phyloP scores from a whole-genome alignment of 2,797 vertebrate species.

The Cryptoprocta ferox region DNA sequence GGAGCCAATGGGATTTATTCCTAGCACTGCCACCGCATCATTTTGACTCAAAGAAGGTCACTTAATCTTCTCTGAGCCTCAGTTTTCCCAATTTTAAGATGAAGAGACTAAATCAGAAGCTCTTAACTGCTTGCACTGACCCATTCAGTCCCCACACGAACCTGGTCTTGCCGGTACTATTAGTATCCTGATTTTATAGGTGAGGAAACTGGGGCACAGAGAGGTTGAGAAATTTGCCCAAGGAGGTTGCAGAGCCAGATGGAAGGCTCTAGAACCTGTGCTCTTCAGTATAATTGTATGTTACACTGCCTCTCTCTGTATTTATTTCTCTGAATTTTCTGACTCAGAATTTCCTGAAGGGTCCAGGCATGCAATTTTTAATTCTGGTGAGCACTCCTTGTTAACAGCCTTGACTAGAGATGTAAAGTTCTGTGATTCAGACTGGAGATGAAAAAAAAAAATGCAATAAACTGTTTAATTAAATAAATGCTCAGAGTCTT shows the following conservation, averaged over 20 bases:
- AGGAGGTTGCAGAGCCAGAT: not conserved
- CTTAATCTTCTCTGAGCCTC: not conserved
- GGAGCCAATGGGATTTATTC: not conserved
- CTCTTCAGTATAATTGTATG: not conserved
- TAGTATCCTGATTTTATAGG: not conserved
- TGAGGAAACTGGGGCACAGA: not conserved
- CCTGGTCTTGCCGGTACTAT: not conserved
- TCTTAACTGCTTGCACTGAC: not conserved
- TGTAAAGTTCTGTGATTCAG: not conserved
- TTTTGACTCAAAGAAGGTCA: not conserved
- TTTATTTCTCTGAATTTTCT: not conserved
- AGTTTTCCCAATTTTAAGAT: not conserved
- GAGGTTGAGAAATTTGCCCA: not conserved
- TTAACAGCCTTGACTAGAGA: not conserved
- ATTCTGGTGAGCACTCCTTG: not conserved
- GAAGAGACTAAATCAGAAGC: conserved; percentile 37
- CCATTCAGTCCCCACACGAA: not conserved
- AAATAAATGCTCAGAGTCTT: conserved; percentile 72
- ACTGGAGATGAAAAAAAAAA: conserved; percentile 33
- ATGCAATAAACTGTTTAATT: conserved; percentile 48
- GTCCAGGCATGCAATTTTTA: not conserved
- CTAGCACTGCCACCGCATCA: not conserved
- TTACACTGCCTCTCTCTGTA: not conserved
- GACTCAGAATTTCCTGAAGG: not conserved
- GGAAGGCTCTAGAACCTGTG: not conserved